Evolutionary conservation across 2,888 invertebrate genomes (phyloP).

Genomic region (Nephrocerus scutellatus): DNA sequence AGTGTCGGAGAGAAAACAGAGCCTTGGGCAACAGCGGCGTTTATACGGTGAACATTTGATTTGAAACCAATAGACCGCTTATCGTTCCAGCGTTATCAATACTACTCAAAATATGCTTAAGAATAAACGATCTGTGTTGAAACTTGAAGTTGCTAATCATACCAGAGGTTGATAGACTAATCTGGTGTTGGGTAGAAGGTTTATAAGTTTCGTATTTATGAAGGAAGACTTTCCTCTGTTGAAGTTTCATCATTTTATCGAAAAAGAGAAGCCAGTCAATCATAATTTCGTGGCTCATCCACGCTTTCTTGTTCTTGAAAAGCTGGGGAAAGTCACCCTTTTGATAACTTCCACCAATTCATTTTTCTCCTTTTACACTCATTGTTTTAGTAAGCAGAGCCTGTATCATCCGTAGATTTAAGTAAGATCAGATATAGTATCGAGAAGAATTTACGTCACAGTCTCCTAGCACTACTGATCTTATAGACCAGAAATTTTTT

Average conservation of each 20-base stretch:
- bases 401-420: too few relatives aligned
- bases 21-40: too few relatives aligned
- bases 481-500: too few relatives aligned
- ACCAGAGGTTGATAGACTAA: constrained; percentile 18
- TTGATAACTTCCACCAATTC: constrained; percentile 27
- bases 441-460: too few relatives aligned
- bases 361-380: constrained; percentile 29
- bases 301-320: constrained; percentile 23
- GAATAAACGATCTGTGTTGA: constrained; percentile 9
- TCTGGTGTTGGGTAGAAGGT: constrained; percentile 13
- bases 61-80: constrained; percentile 7
- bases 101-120: constrained; percentile 14
- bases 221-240: constrained; percentile 16
- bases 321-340: constrained; percentile 27
- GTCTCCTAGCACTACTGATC: too few relatives aligned
- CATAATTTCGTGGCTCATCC: constrained; percentile 27
- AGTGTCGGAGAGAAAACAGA: too few relatives aligned
- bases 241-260: constrained; percentile 11
- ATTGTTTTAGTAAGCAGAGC: too few relatives aligned
- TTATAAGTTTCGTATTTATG: constrained; percentile 9
- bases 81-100: constrained; percentile 4
- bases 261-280: constrained; percentile 15
- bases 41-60: too few relatives aligned
- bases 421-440: too few relatives aligned
- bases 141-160: constrained; percentile 18